These are phyloP conservation scores for Ostrea edulis DNA, from an alignment of 1,140 invertebrate genomes.

Conservation along the genomic window DNA sequence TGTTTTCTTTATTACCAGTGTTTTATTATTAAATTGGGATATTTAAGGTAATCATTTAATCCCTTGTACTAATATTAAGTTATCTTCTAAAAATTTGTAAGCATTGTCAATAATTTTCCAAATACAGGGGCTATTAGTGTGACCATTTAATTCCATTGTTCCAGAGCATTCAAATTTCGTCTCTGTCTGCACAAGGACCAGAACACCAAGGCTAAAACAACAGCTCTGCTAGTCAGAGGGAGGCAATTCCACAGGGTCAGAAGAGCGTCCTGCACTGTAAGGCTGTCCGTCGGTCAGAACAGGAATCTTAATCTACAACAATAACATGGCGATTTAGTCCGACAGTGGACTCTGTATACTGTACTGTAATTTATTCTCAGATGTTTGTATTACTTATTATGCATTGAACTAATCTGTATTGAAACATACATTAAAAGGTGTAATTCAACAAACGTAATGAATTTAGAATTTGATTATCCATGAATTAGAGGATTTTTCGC, in stretches of 20 bases:
- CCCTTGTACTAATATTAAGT: slow-evolving; percentile 31
- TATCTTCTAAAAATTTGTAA: slow-evolving; percentile 36
- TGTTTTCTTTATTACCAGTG: slow-evolving; percentile 21
- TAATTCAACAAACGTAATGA: slow-evolving; percentile 21
- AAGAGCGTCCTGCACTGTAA: background rate
- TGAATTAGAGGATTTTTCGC: slow-evolving; percentile 19
- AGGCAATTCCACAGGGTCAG: background rate
- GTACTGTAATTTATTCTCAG: background rate
- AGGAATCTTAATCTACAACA: background rate
- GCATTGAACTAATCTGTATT: slow-evolving; percentile 6
- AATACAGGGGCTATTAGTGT: slow-evolving; percentile 6
- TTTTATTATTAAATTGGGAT: slow-evolving; percentile 37
- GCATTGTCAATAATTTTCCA: slow-evolving; percentile 25
- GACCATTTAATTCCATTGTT: slow-evolving; percentile 31
- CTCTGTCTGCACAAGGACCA: background rate
- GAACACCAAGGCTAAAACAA: background rate
- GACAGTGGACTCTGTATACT: background rate
- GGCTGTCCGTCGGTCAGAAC: background rate
- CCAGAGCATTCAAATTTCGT: background rate
- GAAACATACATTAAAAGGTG: background rate
- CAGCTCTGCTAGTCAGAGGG: background rate
- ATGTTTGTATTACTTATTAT: slow-evolving; percentile 11
- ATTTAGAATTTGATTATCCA: slow-evolving; percentile 19
- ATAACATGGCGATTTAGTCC: slow-evolving; percentile 1
- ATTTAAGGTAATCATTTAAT: slow-evolving; percentile 35